Evolutionary conservation across 30 jellyfish, hydroid and myxozoan species (phyloP).

Genomic region (Morbakka virulenta): DNA sequence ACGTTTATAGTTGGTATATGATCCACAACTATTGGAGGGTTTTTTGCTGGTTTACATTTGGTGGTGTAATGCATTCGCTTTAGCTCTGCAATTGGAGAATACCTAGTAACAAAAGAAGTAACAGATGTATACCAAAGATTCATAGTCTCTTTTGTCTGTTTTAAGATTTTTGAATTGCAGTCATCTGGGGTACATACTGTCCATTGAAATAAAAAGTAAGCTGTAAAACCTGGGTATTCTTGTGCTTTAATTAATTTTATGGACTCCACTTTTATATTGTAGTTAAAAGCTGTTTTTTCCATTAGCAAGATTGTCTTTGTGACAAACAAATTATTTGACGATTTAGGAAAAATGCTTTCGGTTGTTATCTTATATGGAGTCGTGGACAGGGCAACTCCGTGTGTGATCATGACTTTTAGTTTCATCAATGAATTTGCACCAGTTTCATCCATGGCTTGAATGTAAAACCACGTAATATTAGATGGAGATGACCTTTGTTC

Average conservation of each 20-base stretch:
- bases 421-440: slow-evolving; percentile 47
- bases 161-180: slow-evolving; percentile 39
- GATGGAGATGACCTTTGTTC: slow-evolving; percentile 7
- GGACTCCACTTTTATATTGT: too few species aligned
- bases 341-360: slow-evolving; percentile 7
- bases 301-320: slow-evolving; percentile 32
- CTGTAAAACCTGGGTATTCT: too few species aligned
- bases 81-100: slow-evolving; percentile 16
- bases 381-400: slow-evolving; percentile 1
- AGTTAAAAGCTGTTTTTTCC: slow-evolving; percentile 35
- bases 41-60: slow-evolving; percentile 62
- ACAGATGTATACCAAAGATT: neutral
- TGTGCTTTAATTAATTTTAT: too few species aligned
- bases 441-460: slow-evolving; percentile 63
- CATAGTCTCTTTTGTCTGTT: slow-evolving; percentile 24
- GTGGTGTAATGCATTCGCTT: slow-evolving; percentile 44
- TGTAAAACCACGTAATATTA: slow-evolving; percentile 20
- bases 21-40: slow-evolving; percentile 70
- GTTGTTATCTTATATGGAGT: slow-evolving; percentile 71
- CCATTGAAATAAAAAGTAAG: too few species aligned
- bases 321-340: slow-evolving; percentile 10
- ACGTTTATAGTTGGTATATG: slow-evolving; percentile 29
- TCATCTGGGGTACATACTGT: too few species aligned
- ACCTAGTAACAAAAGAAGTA: slow-evolving; percentile 11
- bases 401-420: slow-evolving; percentile 15